Percentiles rank a stretch among this genome's conserved stretches.
Conservation (phyloP, 2,797 vertebrate species). For the Pitangus sulphuratus region DNA sequence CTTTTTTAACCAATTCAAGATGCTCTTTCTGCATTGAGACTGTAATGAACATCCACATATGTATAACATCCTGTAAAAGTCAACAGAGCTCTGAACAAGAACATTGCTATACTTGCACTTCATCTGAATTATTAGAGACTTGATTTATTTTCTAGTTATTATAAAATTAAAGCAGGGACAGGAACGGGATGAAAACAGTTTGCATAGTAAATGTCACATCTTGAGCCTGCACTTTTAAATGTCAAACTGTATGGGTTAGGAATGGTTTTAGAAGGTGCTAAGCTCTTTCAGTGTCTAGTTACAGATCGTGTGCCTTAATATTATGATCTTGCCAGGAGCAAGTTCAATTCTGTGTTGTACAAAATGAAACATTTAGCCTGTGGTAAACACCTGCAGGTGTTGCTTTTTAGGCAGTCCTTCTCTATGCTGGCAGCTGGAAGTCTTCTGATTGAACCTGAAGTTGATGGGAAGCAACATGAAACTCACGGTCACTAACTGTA, state of each 20-base stretch:
- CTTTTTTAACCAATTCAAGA: neutral
- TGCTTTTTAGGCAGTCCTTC: neutral
- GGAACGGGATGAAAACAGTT: neutral
- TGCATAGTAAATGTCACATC: neutral
- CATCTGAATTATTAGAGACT: neutral
- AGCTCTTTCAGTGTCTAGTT: neutral
- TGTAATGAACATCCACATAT: neutral
- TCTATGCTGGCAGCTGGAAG: neutral
- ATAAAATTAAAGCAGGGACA: neutral
- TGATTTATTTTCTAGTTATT: constrained; percentile 4
- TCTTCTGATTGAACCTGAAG: neutral
- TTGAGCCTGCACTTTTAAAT: constrained; percentile 18
- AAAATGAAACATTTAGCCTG: neutral
- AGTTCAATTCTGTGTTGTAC: neutral
- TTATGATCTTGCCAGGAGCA: neutral
- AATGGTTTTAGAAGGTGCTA: constrained; percentile 1
- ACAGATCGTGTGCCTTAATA: neutral
- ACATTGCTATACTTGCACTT: neutral
- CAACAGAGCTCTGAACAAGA: neutral
- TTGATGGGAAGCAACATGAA: neutral
- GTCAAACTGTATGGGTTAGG: neutral
- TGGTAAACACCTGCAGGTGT: neutral
- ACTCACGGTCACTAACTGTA: neutral
- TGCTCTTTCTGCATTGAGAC: neutral
- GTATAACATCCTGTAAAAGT: neutral